A percentile compares a stretch with the other conserved stretches of the same genome.
phyloP scores from a whole-genome alignment of 1,140 invertebrate genomes.

The Hyposmocoma kahamanoa region DNA sequence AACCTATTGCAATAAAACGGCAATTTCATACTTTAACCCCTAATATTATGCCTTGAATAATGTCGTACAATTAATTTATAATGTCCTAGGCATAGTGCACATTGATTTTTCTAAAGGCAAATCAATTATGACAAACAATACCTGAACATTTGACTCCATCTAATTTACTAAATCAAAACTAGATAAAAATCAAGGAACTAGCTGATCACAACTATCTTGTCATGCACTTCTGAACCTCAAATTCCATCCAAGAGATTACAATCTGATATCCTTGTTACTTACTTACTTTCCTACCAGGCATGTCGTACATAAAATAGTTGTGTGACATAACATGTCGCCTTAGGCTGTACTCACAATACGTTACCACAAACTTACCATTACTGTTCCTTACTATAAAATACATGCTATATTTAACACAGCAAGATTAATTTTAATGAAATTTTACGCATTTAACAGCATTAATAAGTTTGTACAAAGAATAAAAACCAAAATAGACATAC shows the following conservation, averaged over 20 bases:
- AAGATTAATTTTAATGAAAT: neutral
- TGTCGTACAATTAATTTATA: too few species aligned
- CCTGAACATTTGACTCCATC: conserved; percentile 24
- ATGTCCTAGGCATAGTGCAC: too few species aligned
- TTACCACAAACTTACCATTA: conserved; percentile 24
- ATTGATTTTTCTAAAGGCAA: too few species aligned
- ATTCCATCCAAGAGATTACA: conserved; percentile 39
- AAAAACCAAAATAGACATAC: neutral
- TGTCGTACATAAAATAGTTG: conserved; percentile 49
- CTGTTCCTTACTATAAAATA: neutral
- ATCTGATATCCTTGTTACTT: conserved; percentile 68
- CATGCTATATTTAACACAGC: neutral
- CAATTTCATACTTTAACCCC: too few species aligned
- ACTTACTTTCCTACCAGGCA: conserved; percentile 46
- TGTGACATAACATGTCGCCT: conserved; percentile 57
- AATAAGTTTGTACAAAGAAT: neutral
- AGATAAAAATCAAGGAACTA: conserved; percentile 53
- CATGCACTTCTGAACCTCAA: conserved; percentile 30
- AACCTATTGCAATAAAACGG: neutral
- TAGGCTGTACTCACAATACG: conserved; percentile 41
- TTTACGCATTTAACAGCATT: neutral
- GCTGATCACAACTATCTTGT: conserved; percentile 9
- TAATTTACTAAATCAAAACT: conserved; percentile 21
- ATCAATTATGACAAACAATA: too few species aligned
- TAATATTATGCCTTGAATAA: too few species aligned